These are phyloP conservation scores for Enteromius treurensis DNA, from an alignment of 2,797 vertebrate species.

Conservation along the genomic window DNA sequence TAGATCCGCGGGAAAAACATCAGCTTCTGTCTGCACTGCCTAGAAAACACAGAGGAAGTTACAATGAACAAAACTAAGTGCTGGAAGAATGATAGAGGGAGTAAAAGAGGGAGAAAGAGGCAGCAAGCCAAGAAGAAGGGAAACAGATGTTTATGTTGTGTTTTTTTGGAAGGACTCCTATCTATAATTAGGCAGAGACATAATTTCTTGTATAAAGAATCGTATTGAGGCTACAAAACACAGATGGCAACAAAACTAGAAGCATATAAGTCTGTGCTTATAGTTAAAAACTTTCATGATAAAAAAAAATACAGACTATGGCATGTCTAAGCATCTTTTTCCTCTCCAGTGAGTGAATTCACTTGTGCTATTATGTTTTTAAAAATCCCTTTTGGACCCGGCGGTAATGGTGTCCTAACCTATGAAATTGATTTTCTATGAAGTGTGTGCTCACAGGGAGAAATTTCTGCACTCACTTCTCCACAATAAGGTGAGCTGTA, in stretches of 20 bases:
- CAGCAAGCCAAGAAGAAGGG: background rate
- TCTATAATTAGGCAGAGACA: slow-evolving; percentile 28
- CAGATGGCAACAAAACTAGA: slow-evolving; percentile 19
- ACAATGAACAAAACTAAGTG: slow-evolving; percentile 28
- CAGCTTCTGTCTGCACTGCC: slow-evolving; percentile 27
- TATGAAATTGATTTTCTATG: slow-evolving; percentile 44
- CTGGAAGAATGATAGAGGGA: background rate
- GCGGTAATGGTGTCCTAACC: slow-evolving; percentile 45
- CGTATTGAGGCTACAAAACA: background rate
- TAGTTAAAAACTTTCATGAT: background rate
- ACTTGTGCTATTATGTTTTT: background rate
- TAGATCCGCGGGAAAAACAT: background rate
- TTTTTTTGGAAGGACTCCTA: slow-evolving; percentile 29
- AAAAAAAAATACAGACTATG: background rate
- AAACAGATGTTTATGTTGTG: slow-evolving; percentile 42
- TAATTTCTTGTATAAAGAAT: slow-evolving; percentile 25
- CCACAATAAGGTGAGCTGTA: slow-evolving; percentile 13
- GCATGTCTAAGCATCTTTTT: background rate
- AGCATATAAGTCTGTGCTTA: background rate
- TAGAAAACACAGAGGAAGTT: slow-evolving; percentile 43
- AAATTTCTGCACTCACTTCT: slow-evolving; percentile 15
- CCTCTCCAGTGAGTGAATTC: slow-evolving; percentile 8
- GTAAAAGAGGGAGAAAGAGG: background rate
- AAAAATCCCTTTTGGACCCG: slow-evolving; percentile 34
- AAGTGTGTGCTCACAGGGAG: slow-evolving; percentile 39